Base-by-base conservation (phyloP, 2,113 vertebrate genomes). In the Nothoprocta perdicaria region DNA sequence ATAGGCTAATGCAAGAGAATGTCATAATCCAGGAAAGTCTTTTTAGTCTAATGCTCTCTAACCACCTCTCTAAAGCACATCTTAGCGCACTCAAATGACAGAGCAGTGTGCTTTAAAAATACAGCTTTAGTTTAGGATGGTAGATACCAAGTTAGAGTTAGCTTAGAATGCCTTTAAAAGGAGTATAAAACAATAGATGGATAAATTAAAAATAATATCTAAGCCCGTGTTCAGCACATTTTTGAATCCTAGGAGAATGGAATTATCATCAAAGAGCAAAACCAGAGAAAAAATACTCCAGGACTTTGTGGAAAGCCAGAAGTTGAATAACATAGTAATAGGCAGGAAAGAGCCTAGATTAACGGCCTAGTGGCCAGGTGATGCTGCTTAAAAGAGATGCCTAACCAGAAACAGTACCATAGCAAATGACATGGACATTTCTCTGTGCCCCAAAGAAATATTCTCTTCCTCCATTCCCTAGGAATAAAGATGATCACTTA, bases 271-370 rank as follows among this genome's bases (percentile, higher is more conserved):
- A 60, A 60, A 67, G 63, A 78, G 6, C 40, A 68, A 33, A 29
- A 80, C 38, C 9, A 89, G 63, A 46, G 15, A 89, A 79, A 84
- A 92, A 0, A 48, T 79, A 83, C 74, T 92, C 65, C 92, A 81
- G 35, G 90, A 40, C 14, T 69, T 86, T 86, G 43, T 91, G 57
- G 73, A 85, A 94, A 94, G 60, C 89, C 79, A 63, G 26, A 80
- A 38, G 6, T 24, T 46, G 14, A 71, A 82, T 29, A 84, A 67
- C 48, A 21, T 60, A 82, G 27, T 62, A 67, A 86, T 3, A 76
- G 53, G n/a, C 18, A 86, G 26, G 35, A 86, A 81, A 77, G n/a
- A 18, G 16, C 33, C 22, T 61, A 72, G 33, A 40, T 67, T 88
- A 27, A 19, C 57, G 22, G 22, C 52, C 74, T 48, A 76, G 24